These are phyloP conservation scores for Acanthococcus lagerstroemiae DNA, from an alignment of 2,888 invertebrate genomes.

Conservation along the genomic window DNA sequence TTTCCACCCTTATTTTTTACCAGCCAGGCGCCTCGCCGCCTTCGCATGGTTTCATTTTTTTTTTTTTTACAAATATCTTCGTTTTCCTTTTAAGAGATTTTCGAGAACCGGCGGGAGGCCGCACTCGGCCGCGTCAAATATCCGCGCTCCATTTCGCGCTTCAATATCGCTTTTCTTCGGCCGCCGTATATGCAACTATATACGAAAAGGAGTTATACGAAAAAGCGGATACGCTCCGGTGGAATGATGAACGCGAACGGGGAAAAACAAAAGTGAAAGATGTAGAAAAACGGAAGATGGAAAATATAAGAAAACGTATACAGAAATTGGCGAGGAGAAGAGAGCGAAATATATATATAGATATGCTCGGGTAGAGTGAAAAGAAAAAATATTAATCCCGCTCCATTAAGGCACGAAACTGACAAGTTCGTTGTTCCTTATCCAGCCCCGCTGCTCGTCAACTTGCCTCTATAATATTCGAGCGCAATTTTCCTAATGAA, in stretches of 20 bases:
- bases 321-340: not conserved
- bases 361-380: not conserved
- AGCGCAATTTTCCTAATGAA: constrained; percentile 30
- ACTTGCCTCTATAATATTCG: constrained; percentile 15
- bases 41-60: not conserved
- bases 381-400: constrained; percentile 28
- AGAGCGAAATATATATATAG: not conserved
- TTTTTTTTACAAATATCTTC: not conserved
- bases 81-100: not conserved
- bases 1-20: constrained; percentile 12
- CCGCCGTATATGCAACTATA: too few relatives aligned
- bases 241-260: not conserved
- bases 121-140: too few relatives aligned
- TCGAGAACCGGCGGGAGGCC: too few relatives aligned
- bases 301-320: not conserved
- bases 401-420: constrained; percentile 26
- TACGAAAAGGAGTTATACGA: not conserved
- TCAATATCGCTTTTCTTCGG: too few relatives aligned
- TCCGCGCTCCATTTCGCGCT: too few relatives aligned
- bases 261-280: not conserved
- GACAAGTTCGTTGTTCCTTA: constrained; percentile 28
- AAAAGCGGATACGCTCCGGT: not conserved
- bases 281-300: not conserved
- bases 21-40: not conserved
- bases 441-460: constrained; percentile 5